phyloP scores from a whole-genome alignment of 2,113 vertebrate species.

The Apus apus region DNA sequence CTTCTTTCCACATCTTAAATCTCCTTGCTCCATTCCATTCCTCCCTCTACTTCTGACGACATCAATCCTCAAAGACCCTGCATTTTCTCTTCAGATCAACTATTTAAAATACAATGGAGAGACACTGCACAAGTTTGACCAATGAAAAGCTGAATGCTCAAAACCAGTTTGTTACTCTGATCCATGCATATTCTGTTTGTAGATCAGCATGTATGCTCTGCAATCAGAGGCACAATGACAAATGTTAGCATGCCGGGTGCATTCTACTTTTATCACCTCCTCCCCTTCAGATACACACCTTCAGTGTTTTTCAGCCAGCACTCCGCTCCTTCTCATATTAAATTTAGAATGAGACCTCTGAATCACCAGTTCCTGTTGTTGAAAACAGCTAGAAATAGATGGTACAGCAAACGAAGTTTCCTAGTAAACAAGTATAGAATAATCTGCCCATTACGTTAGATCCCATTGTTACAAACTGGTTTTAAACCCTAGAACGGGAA shows the following conservation, averaged over 20 bases:
- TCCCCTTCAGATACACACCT: not conserved
- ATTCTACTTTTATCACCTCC: not conserved
- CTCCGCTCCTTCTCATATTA: not conserved
- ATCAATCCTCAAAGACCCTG: not conserved
- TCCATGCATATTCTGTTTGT: not conserved
- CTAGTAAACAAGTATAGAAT: not conserved
- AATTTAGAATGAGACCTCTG: constrained; percentile 47
- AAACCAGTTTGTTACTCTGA: not conserved
- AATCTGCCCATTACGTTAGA: not conserved
- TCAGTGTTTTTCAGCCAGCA: not conserved
- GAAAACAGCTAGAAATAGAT: constrained; percentile 35
- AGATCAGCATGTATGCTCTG: not conserved
- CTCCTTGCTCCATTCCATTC: not conserved
- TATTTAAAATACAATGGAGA: not conserved
- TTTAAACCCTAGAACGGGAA: not conserved
- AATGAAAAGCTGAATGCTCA: not conserved
- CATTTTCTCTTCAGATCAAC: not conserved
- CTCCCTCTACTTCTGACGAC: not conserved
- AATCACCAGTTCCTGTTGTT: constrained; percentile 53
- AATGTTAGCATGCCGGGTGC: not conserved
- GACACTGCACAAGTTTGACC: not conserved
- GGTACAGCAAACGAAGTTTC: not conserved
- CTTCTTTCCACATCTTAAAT: not conserved
- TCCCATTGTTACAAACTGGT: not conserved
- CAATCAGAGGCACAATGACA: not conserved